Evolutionary conservation across 2,113 vertebrate species (phyloP).

Genomic region (Turnix velox): DNA sequence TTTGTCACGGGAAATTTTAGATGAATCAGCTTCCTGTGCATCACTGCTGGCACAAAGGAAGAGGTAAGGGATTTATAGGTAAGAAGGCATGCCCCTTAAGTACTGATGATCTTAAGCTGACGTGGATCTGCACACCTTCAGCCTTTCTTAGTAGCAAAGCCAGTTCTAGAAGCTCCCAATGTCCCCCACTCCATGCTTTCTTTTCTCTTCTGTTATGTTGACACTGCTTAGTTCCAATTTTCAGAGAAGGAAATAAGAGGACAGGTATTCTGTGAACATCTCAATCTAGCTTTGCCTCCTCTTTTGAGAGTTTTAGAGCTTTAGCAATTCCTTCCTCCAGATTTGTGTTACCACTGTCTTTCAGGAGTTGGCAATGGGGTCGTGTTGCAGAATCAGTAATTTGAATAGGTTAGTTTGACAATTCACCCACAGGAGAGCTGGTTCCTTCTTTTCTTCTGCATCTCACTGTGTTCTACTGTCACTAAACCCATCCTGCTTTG

Average conservation of each 20-base stretch:
- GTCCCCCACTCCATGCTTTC: fast-evolving
- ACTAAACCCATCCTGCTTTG: not conserved
- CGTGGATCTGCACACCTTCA: not conserved
- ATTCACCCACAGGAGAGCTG: not conserved
- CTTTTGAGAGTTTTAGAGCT: not conserved
- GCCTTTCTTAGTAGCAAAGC: not conserved
- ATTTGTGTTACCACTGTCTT: not conserved
- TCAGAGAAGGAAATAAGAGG: not conserved
- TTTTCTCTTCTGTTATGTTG: not conserved
- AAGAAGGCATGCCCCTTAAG: not conserved
- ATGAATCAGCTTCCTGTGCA: not conserved
- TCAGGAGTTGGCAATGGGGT: not conserved
- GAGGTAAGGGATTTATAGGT: not conserved
- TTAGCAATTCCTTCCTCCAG: not conserved
- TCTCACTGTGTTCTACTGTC: not conserved
- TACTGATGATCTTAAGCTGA: not conserved
- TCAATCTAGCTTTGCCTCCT: not conserved
- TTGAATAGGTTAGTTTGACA: not conserved
- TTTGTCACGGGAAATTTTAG: not conserved
- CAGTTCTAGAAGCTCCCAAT: not conserved
- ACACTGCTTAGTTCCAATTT: not conserved
- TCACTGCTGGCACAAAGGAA: not conserved
- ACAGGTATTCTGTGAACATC: not conserved
- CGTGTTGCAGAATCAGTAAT: not conserved
- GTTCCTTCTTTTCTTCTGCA: not conserved